Evolutionary conservation across 2,113 vertebrate species (phyloP), one percentile per base, ranked within the genome.

Genomic region (Nothoprocta pentlandii): DNA sequence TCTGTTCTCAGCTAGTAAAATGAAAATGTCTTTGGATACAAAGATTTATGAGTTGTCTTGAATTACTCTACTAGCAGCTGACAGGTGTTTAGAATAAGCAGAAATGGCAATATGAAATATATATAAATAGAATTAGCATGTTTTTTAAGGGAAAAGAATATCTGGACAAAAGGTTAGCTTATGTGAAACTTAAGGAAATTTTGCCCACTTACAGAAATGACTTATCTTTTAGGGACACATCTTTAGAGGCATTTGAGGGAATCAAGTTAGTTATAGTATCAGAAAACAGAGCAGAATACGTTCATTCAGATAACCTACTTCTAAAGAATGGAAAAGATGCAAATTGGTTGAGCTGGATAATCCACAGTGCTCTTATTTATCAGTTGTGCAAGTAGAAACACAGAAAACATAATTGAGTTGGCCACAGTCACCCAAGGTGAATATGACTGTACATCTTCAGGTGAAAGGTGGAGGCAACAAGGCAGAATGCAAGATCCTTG

Each of bases 401-500:
- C 42, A 53, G 76, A 44, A 74, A 70, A 77, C 16, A 20, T 47
- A 68, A 68, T 10, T 4, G 6, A 30, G 9, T 23, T 84, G 69
- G 49, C 61, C 76, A 68, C 25, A 78, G 46, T 63, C 56, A 22
- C 5, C 1, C 42, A 76, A 56, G 30, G 26, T 79, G 51, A 34
- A 34, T 47, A 64, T 1, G 5, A 41, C 47, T 49, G 64, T 46
- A n/a, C 14, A 46, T 90, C 90, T 92, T 69, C 51, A 49, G 85
- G 69, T 78, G 87, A 93, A 84, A 61, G 77, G 82, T 90, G n/a
- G 69, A 78, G 61, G 39, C 73, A 91, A 25, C 39, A 84, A 78
- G 86, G 8, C 69, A 95, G 85, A 83, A 83, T 41, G 17, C 28
- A 69, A 78, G 85, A 58, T 93, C 59, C 71, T 78, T 67, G 53